phyloP scores from a whole-genome alignment of 1,140 invertebrate species.

The Lamellibrachia luymesi region DNA sequence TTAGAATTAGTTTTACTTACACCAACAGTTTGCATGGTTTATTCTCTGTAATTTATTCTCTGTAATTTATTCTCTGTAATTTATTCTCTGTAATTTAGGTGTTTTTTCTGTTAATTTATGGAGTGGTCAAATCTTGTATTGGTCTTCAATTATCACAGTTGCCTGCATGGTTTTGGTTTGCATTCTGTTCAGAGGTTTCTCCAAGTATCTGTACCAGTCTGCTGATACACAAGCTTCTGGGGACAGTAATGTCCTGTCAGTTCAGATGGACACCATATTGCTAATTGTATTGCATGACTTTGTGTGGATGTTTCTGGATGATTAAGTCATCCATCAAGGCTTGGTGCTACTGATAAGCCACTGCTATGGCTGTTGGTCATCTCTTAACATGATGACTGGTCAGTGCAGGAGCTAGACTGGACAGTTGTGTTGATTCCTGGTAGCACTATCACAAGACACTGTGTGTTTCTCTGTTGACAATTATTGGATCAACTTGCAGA shows the following conservation, averaged over 20 bases:
- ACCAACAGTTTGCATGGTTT: no score
- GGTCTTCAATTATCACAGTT: background rate
- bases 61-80: no score
- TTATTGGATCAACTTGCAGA: background rate
- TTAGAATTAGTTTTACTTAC: no score
- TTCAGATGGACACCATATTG: slow-evolving; percentile 4
- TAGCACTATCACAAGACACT: background rate
- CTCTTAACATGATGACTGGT: background rate
- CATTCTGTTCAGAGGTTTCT: background rate
- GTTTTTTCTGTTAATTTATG: background rate
- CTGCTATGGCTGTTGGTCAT: background rate
- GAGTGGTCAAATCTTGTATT: no score
- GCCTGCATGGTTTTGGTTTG: background rate
- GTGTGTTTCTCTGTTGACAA: background rate
- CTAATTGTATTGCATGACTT: background rate
- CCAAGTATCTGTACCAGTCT: background rate
- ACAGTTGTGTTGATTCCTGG: background rate
- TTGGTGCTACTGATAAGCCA: background rate
- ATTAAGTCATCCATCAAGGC: background rate
- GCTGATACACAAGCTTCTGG: background rate
- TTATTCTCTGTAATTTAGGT: no score
- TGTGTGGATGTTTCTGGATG: background rate
- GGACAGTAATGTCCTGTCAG: background rate
- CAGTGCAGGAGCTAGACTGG: background rate
- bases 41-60: no score